phyloP scores from a whole-genome alignment of 1,140 invertebrate genomes.

The Monochamus saltuarius region DNA sequence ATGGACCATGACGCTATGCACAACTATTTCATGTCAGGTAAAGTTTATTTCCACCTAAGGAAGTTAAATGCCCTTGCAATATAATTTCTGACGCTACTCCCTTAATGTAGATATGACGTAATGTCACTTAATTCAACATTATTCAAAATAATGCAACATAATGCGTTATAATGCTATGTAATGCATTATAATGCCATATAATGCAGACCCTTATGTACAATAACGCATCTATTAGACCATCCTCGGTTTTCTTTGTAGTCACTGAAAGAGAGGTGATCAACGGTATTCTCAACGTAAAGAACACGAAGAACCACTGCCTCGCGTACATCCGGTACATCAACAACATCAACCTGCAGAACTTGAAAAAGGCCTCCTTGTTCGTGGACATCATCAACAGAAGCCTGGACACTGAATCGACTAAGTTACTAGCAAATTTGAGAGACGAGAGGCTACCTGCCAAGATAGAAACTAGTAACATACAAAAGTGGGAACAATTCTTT shows the following conservation, averaged over 20 bases:
- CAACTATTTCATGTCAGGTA: conserved; percentile 99
- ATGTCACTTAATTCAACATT: too few relatives aligned
- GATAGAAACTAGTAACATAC: conserved; percentile 84
- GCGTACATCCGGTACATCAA: conserved; percentile 95
- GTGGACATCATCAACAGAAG: conserved; percentile 92
- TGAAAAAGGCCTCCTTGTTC: conserved; percentile 91
- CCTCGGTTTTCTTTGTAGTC: conserved; percentile 67
- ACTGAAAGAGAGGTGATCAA: conserved; percentile 97
- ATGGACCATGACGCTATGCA: conserved; percentile 93
- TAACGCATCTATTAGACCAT: too few relatives aligned
- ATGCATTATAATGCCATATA: too few relatives aligned
- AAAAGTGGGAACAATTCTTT: conserved; percentile 63
- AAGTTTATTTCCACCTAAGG: conserved; percentile 26
- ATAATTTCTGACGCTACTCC: too few relatives aligned
- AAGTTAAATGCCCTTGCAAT: too few relatives aligned
- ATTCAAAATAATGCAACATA: too few relatives aligned
- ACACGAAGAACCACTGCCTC: conserved; percentile 95
- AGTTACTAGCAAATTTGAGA: conserved; percentile 83
- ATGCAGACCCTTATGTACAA: too few relatives aligned
- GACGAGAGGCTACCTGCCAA: conserved; percentile 85
- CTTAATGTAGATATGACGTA: too few relatives aligned
- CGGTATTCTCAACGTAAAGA: conserved; percentile 89
- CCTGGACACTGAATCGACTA: conserved; percentile 90
- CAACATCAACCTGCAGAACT: conserved; percentile 95
- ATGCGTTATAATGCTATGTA: too few relatives aligned